Conservation (phyloP, 2,888 invertebrate species). For the Eupithecia subfuscata region DNA sequence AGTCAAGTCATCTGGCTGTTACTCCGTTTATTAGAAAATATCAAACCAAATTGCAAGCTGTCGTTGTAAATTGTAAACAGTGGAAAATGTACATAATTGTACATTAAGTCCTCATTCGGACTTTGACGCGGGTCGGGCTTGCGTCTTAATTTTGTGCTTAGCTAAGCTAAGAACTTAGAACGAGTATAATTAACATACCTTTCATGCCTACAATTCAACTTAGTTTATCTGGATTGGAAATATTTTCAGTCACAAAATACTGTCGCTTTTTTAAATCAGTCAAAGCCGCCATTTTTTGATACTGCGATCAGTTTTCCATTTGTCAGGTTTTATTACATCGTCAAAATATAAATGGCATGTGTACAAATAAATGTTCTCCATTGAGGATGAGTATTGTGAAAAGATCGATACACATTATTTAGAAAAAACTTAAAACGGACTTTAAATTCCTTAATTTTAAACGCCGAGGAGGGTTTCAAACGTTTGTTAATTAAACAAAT, state of each 20-base stretch:
- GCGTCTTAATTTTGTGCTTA: background rate
- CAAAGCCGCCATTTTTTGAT: background rate
- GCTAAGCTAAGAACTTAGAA: background rate
- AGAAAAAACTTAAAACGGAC: background rate
- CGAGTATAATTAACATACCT: background rate
- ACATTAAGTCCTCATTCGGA: slow-evolving; percentile 10
- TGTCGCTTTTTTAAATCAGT: background rate
- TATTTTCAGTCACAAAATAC: background rate
- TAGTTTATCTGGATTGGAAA: background rate
- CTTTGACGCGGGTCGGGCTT: slow-evolving; percentile 27
- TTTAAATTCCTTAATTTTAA: background rate
- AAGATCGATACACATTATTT: background rate
- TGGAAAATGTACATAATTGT: background rate
- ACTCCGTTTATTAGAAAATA: too few species aligned
- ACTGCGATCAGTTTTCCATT: background rate
- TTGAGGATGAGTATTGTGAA: background rate
- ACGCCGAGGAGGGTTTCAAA: too few species aligned
- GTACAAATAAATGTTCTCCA: background rate
- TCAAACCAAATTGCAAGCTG: background rate
- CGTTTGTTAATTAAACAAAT: too few species aligned
- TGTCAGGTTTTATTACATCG: background rate
- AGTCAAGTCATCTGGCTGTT: too few species aligned
- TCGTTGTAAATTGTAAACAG: background rate
- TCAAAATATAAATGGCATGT: background rate
- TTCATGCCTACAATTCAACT: background rate